Evolutionary conservation across 2,888 invertebrate genomes (phyloP).

Genomic region (Synanthedon myopaeformis): DNA sequence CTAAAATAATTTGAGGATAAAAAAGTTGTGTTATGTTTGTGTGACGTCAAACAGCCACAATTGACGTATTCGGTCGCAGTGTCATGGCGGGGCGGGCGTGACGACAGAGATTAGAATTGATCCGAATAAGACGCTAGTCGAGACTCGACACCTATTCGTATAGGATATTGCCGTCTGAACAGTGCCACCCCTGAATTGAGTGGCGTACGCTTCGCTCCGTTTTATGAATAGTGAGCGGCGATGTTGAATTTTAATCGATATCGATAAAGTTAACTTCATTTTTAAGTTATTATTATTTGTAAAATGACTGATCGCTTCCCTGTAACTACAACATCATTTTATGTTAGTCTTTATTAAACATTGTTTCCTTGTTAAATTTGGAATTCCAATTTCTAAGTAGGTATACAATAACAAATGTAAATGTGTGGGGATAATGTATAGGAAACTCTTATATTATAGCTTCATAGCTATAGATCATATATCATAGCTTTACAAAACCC

Average conservation of each 20-base stretch:
- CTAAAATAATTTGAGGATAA: not conserved
- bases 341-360: too few species aligned
- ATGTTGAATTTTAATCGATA: conserved; percentile 1
- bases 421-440: too few species aligned
- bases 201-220: conserved; percentile 22
- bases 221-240: not conserved
- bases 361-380: too few species aligned
- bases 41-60: conserved; percentile 20
- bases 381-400: too few species aligned
- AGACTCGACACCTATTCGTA: conserved; percentile 38
- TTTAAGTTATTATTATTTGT: conserved; percentile 1
- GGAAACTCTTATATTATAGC: too few species aligned
- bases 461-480: too few species aligned
- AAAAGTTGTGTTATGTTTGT: conserved; percentile 18
- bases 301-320: not conserved
- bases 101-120: conserved; percentile 52
- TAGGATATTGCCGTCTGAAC: conserved; percentile 47
- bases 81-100: conserved; percentile 24
- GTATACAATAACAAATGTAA: too few species aligned
- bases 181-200: conserved; percentile 45
- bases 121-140: conserved; percentile 35
- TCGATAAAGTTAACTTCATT: not conserved
- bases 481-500: too few species aligned
- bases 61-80: conserved; percentile 20
- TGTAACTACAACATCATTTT: too few species aligned